Percentiles rank a stretch among this genome's conserved stretches.
Evolutionary conservation across 2,888 invertebrate species (phyloP).

Genomic region (Pollenia labialis): DNA sequence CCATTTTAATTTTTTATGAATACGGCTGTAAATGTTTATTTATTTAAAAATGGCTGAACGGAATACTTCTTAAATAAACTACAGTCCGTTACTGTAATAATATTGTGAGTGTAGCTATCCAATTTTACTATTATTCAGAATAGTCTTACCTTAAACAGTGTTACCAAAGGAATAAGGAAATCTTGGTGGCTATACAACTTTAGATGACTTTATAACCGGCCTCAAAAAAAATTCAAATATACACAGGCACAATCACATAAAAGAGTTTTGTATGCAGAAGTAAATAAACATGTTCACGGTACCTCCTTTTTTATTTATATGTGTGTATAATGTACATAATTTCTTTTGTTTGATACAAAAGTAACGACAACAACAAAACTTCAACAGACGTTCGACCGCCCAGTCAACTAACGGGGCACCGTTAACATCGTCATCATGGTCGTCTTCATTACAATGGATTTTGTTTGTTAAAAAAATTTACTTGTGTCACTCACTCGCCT

Average conservation of each 20-base stretch:
- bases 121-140: too few relatives aligned
- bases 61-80: too few relatives aligned
- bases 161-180: background rate
- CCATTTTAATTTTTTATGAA: too few relatives aligned
- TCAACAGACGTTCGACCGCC: constrained; percentile 56
- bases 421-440: constrained; percentile 44
- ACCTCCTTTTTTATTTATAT: constrained; percentile 23
- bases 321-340: constrained; percentile 21
- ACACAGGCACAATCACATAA: background rate
- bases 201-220: constrained; percentile 14
- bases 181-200: background rate
- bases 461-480: constrained; percentile 52
- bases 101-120: too few relatives aligned
- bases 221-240: background rate
- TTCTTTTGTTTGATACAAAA: constrained; percentile 56
- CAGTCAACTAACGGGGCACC: constrained; percentile 34
- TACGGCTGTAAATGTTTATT: too few relatives aligned
- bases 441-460: constrained; percentile 53
- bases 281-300: constrained; percentile 40
- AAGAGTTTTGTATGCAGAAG: background rate
- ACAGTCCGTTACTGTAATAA: too few relatives aligned
- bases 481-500: constrained; percentile 27
- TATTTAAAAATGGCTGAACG: too few relatives aligned
- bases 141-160: too few relatives aligned
- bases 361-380: constrained; percentile 54